Conservation (phyloP, 2,113 vertebrate genomes). For the Atlantisia rogersi region DNA sequence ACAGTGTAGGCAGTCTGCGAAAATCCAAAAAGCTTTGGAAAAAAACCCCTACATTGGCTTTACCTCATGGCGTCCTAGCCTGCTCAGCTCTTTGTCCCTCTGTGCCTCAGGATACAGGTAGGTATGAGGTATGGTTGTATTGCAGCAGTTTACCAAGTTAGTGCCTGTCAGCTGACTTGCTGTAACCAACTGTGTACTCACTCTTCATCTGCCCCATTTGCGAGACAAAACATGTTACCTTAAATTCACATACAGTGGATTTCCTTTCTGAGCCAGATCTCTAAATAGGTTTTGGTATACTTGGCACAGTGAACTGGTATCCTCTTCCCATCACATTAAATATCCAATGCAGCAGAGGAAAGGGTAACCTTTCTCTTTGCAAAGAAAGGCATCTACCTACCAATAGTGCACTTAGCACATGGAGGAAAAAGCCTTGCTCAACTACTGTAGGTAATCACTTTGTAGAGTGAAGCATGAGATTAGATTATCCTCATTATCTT, state of each 20-base stretch:
- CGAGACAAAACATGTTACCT: slow-evolving; percentile 20
- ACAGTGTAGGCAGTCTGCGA: slow-evolving; percentile 22
- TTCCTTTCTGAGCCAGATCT: neutral
- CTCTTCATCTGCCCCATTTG: neutral
- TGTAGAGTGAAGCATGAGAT: slow-evolving; percentile 32
- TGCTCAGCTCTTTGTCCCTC: neutral
- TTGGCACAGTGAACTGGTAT: slow-evolving; percentile 4
- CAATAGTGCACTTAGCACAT: neutral
- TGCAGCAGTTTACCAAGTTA: slow-evolving; percentile 21
- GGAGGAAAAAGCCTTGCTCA: neutral
- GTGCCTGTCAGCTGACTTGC: slow-evolving; percentile 24
- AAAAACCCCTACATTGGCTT: neutral
- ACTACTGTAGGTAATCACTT: neutral
- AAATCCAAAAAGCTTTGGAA: neutral
- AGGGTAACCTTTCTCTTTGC: neutral
- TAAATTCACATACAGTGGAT: neutral
- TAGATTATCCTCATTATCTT: slow-evolving; percentile 48
- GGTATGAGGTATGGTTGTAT: neutral
- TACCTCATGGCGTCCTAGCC: slow-evolving; percentile 1
- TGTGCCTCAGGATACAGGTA: neutral
- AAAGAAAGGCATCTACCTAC: neutral
- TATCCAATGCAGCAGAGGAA: neutral
- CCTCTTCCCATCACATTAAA: neutral
- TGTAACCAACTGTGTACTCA: neutral
- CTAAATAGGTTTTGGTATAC: slow-evolving; percentile 35